Base-by-base conservation (phyloP, 2,797 vertebrate genomes). In the Parambassis ranga region DNA sequence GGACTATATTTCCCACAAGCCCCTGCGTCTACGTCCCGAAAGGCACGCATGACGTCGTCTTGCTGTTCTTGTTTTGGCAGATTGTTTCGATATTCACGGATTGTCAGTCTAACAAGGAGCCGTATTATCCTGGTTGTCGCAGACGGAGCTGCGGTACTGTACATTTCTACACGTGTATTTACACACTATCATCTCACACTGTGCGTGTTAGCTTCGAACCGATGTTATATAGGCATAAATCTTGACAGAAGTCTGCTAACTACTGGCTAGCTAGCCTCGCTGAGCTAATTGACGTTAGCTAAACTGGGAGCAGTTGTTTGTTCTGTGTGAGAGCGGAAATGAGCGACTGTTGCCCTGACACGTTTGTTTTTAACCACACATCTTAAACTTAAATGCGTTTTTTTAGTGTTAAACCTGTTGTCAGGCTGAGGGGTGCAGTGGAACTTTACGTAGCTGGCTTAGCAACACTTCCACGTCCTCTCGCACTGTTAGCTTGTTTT, bases 21-120 rank as follows among this genome's bases (percentile, higher is more conserved):
- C 41, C 6, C n/a, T 0, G 4, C 2, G 1, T 2, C 1, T 11
- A 57, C 67, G 65, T 24, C n/a, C 2, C 1, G 4, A n/a, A 38
- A 2, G 6, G 10, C 11, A 10, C 67, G 78, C 23, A 41, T 84
- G 74, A 88, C 79, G 85, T 73, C 3, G 10, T n/a, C n/a, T n/a
- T 4, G 0, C 39, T 72, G 31, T 31, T 81, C 86, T 90, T 92
- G 90, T 92, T 92, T 92, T 90, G 90, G 84, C 88, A 85, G 83
- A 88, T 91, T 89, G 84, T 91, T 88, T 90, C 82, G 83, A 81
- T 90, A 82, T 89, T 79, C 87, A 79, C 81, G 79, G 68, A 60
- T 77, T 75, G 66, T 79, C 75, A 78, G 49, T 69, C 41, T 46
- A 43, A 32, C 49, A 70, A 79, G 38, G 74, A 80, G 67, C 9